phyloP scores from a whole-genome alignment of 2,888 invertebrate genomes.

The Cremastinae sp. region DNA sequence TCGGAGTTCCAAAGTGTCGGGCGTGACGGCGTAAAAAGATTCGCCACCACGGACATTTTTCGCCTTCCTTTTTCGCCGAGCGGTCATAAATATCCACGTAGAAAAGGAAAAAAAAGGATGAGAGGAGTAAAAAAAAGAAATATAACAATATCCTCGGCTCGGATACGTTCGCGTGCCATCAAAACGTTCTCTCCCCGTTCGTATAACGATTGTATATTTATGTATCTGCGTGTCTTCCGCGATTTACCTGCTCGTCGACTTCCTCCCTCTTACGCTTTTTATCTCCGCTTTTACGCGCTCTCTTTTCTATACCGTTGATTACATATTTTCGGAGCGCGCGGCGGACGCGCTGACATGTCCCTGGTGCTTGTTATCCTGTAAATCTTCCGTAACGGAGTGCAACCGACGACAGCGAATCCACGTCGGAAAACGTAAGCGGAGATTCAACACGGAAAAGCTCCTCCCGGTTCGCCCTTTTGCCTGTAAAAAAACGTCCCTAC shows the following conservation, averaged over 20 bases:
- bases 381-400: slow-evolving; percentile 14
- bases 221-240: slow-evolving; percentile 15
- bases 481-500: too few relatives aligned
- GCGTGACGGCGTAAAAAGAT: slow-evolving; percentile 66
- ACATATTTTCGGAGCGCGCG: slow-evolving; percentile 32
- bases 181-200: slow-evolving; percentile 35
- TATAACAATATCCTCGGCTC: slow-evolving; percentile 15
- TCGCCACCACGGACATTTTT: slow-evolving; percentile 45
- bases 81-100: slow-evolving; percentile 51
- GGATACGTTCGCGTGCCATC: slow-evolving; percentile 52
- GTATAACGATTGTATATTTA: slow-evolving; percentile 10
- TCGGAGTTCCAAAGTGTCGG: slow-evolving; percentile 48
- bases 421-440: neutral
- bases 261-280: slow-evolving; percentile 35
- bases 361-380: slow-evolving; percentile 1
- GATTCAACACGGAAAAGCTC: neutral
- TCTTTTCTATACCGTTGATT: too few relatives aligned
- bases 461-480: too few relatives aligned
- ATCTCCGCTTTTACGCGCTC: slow-evolving; percentile 14
- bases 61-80: slow-evolving; percentile 44
- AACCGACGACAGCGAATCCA: neutral
- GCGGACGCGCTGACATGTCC: slow-evolving; percentile 39
- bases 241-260: slow-evolving; percentile 43
- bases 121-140: too few relatives aligned
- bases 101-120: too few relatives aligned